Conservation (phyloP, 2,888 invertebrate genomes). For the Hoplodrina blanda region DNA sequence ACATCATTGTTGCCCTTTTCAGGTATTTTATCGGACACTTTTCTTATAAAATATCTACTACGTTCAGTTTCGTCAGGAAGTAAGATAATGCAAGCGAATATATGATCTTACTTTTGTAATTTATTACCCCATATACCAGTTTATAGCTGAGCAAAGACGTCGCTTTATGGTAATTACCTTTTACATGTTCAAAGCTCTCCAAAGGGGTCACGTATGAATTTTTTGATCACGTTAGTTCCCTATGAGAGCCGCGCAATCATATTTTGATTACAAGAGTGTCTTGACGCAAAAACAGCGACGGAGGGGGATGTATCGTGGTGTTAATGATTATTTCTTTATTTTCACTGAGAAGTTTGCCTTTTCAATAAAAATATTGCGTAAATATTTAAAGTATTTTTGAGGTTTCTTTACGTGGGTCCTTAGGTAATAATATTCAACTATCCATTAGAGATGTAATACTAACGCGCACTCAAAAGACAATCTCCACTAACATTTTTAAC, state of each 20-base stretch:
- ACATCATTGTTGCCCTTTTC: not conserved
- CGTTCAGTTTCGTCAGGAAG: slow-evolving; percentile 26
- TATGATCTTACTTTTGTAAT: slow-evolving; percentile 57
- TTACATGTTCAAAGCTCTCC: slow-evolving; percentile 50
- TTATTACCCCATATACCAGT: slow-evolving; percentile 56
- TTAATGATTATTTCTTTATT: not conserved
- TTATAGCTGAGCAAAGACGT: slow-evolving; percentile 61
- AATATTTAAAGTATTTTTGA: too few species aligned
- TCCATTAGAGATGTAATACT: not conserved
- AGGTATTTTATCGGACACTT: slow-evolving; percentile 13
- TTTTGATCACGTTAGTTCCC: slow-evolving; percentile 54
- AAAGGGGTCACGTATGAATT: slow-evolving; percentile 56
- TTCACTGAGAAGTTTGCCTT: not conserved
- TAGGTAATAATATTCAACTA: too few species aligned
- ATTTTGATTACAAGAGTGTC: slow-evolving; percentile 32
- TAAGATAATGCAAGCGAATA: slow-evolving; percentile 54
- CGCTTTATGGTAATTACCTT: slow-evolving; percentile 63
- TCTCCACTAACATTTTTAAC: too few species aligned
- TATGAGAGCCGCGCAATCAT: slow-evolving; percentile 32
- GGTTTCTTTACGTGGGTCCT: too few species aligned
- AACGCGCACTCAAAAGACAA: too few species aligned
- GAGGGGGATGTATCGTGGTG: not conserved
- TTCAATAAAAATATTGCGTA: not conserved
- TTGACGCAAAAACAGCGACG: not conserved
- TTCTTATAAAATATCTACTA: slow-evolving; percentile 20